Evolutionary conservation across 2,113 vertebrate species (phyloP).

Genomic region (Thymallus thymallus): DNA sequence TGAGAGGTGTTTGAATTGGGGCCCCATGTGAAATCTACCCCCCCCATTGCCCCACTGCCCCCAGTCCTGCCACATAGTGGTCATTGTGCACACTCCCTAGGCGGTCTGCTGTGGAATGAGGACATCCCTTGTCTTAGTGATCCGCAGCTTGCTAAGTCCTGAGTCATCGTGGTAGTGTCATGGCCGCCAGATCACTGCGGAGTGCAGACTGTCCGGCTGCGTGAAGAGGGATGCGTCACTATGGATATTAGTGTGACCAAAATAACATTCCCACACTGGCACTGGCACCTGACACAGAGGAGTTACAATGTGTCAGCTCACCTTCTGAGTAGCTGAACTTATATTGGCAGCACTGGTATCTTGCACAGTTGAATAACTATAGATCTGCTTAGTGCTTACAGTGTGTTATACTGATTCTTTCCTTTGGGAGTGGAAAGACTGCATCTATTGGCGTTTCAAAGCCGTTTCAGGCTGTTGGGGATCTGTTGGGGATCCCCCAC

Average conservation of each 20-base stretch:
- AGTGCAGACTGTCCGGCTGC: background rate
- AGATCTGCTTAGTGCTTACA: constrained; percentile 12
- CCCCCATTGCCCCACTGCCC: constrained; percentile 4
- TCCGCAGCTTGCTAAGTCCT: constrained; percentile 52
- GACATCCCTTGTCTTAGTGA: constrained; percentile 45
- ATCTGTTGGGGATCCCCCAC: no score
- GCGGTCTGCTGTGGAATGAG: constrained; percentile 44
- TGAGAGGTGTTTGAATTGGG: no score
- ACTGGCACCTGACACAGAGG: constrained; percentile 33
- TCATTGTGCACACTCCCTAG: constrained; percentile 41
- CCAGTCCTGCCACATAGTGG: constrained; percentile 29
- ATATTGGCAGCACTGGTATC: background rate
- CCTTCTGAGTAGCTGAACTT: background rate
- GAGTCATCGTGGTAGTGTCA: constrained; percentile 51
- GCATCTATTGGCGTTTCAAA: background rate
- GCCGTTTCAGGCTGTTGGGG: constrained; percentile 20
- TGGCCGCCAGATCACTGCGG: constrained; percentile 1
- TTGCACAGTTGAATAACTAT: background rate
- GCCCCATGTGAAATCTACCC: no score
- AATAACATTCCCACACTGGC: constrained; percentile 33
- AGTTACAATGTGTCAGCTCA: constrained; percentile 22
- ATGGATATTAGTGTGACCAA: constrained; percentile 14
- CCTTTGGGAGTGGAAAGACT: background rate
- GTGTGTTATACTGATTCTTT: constrained; percentile 8
- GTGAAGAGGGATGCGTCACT: constrained; percentile 21